Base-by-base conservation (phyloP, 2,797 vertebrate species). In the Bradypodion ventrale region DNA sequence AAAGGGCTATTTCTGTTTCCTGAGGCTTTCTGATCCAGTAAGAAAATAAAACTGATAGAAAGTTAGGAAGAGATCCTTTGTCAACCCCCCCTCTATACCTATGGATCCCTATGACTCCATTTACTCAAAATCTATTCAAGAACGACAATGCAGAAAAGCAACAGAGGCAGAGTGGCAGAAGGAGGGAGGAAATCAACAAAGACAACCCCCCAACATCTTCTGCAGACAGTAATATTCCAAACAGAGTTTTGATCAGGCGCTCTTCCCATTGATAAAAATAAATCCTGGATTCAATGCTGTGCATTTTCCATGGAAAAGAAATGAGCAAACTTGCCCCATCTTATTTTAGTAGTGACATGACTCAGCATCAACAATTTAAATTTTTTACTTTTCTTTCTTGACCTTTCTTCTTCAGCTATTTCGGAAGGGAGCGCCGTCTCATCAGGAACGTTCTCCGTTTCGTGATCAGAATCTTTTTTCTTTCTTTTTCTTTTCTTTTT, bases 401-500 rank as follows among this genome's bases (percentile, higher is more conserved):
- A 72, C 73, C 89, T 91, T 12, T 70, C 89, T 87, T 89, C 91
- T 77, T 89, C 90, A 73, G 78, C 65, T 63, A 3, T 74, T 52
- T 85, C 82, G 87, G 90, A 76, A 23, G 74, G 70, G 84, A 77
- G 29, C 83, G 44, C 4, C 46, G n/a, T 78, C 86, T 87, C 92
- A 89, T 78, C 93, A 62, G 63, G 44, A 88, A 77, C 68, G 89
- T 74, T 90, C 74, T 92, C 85, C 40, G 42, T 35, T 79, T 94
- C 91, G 52, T 88, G 80, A 40, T 93, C 91, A 27, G 86, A 75
- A 70, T 87, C 92, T 88, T 95, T 97, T 82, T 88, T 94, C 86
- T 90, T 95, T 32, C 80, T 94, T 89, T 94, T 97, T 59, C 87
- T 93, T 89, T 95, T 97, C 80, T 93, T 96, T 92, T 96, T 96